Evolutionary conservation across 2,113 vertebrate species (phyloP).

Genomic region (Rhea americana): DNA sequence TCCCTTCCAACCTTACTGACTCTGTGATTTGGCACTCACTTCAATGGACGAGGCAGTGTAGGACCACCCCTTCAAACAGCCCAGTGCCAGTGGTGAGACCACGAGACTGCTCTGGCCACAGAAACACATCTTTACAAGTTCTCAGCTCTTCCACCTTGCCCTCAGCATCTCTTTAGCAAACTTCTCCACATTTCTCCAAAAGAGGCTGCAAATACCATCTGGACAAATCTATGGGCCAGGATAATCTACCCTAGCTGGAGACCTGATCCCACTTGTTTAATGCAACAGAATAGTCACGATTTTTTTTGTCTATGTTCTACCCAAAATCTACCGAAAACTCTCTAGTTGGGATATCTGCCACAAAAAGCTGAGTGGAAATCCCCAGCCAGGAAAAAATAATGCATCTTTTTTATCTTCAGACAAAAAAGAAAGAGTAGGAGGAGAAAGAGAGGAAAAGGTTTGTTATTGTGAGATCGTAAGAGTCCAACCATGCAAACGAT

Average conservation of each 20-base stretch:
- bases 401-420: constrained; percentile 12
- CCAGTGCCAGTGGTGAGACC: background rate
- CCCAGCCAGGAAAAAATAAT: constrained; percentile 33
- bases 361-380: constrained; percentile 52
- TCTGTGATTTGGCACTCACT: background rate
- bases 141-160: background rate
- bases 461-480: background rate
- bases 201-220: constrained; percentile 1
- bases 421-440: background rate
- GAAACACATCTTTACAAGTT: background rate
- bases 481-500: background rate
- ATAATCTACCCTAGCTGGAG: constrained; percentile 37
- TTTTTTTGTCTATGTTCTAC: constrained; percentile 26
- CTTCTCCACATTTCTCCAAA: background rate
- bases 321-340: background rate
- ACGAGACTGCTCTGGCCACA: background rate
- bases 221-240: background rate
- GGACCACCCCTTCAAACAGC: background rate
- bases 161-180: background rate
- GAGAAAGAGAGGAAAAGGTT: constrained; percentile 29
- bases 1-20: too few species aligned
- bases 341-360: background rate
- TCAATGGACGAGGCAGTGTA: background rate
- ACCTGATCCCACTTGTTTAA: background rate
- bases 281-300: background rate